Percentiles rank a stretch among this genome's conserved stretches.
Conservation (phyloP, 2,797 vertebrate genomes). For the Paramormyrops hopkinsi region DNA sequence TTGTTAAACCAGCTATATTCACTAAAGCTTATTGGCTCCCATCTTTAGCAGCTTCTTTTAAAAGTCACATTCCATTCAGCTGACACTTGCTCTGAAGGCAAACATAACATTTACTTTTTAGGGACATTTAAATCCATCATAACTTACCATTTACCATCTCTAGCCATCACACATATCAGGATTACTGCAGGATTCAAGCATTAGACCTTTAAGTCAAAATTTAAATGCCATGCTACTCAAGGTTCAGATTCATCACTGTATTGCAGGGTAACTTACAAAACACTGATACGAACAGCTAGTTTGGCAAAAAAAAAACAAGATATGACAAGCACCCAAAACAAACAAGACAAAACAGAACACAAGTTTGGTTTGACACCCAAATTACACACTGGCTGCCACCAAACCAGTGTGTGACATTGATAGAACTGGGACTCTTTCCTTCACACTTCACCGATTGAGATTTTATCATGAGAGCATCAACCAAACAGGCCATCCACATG, state of each 20-base stretch:
- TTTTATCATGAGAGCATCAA: background rate
- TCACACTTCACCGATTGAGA: background rate
- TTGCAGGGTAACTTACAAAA: background rate
- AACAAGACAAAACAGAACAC: background rate
- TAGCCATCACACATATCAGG: background rate
- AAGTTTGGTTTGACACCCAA: background rate
- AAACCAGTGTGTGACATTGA: background rate
- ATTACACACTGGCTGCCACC: background rate
- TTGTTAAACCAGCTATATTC: background rate
- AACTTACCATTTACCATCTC: background rate
- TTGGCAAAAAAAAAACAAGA: background rate
- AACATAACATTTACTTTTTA: background rate
- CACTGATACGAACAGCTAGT: background rate
- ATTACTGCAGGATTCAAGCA: background rate
- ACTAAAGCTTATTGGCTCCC: background rate
- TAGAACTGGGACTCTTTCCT: background rate
- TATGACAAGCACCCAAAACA: background rate
- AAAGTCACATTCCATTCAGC: background rate
- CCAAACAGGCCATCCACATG: background rate
- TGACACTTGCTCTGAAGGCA: background rate
- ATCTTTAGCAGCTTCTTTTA: background rate
- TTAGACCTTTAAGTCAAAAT: background rate
- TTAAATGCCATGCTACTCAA: background rate
- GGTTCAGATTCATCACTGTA: background rate
- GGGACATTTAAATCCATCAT: background rate